Conservation (phyloP, 2,888 invertebrate genomes). For the Erebia ligea region DNA sequence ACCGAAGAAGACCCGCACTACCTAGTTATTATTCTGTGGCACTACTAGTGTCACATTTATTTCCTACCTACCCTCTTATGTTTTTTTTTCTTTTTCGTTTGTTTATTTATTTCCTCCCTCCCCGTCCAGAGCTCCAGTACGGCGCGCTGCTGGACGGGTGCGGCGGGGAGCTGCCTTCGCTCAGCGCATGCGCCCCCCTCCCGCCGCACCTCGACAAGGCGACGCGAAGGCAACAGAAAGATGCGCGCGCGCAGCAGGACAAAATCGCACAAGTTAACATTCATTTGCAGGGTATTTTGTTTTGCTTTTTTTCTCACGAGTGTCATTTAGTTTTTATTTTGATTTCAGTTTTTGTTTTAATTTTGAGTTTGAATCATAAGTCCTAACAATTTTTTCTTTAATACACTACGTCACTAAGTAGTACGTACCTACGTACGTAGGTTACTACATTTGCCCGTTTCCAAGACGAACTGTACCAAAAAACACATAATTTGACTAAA, state of each 20-base stretch:
- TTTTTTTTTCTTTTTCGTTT: constrained; percentile 45
- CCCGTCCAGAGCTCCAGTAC: constrained; percentile 82
- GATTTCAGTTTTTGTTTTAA: too few relatives aligned
- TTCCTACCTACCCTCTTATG: background rate
- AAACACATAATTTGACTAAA: background rate
- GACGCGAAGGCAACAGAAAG: constrained; percentile 79
- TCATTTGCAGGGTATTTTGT: constrained; percentile 90
- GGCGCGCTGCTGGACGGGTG: constrained; percentile 80
- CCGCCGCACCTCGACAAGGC: constrained; percentile 85
- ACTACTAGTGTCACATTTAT: background rate
- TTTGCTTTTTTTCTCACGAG: constrained; percentile 45
- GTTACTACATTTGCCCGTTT: background rate
- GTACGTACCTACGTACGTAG: too few relatives aligned
- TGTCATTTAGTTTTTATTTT: background rate
- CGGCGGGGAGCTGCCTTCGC: constrained; percentile 80
- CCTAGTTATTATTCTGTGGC: too few relatives aligned
- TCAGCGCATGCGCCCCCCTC: constrained; percentile 77
- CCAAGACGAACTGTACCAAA: background rate
- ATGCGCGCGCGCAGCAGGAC: constrained; percentile 88
- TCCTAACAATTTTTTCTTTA: constrained; percentile 35
- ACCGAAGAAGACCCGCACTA: too few relatives aligned
- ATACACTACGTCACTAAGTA: background rate
- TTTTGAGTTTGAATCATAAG: constrained; percentile 9
- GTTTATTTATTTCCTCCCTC: constrained; percentile 51
- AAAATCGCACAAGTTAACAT: constrained; percentile 91